These are phyloP conservation scores for Hyalella azteca DNA, from an alignment of 2,888 invertebrate genomes.

Conservation along the genomic window DNA sequence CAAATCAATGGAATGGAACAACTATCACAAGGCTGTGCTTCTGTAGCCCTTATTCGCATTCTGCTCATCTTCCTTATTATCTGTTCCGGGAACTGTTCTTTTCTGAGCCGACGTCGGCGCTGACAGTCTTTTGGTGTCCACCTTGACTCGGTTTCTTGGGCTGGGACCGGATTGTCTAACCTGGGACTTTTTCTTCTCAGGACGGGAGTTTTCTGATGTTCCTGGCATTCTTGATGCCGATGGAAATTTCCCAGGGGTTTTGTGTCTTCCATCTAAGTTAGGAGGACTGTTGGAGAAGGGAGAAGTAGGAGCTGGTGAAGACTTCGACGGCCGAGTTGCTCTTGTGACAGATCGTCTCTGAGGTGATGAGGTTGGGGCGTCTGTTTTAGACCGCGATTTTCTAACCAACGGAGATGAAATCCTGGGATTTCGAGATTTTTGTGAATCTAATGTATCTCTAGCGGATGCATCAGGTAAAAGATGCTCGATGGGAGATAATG, in stretches of 20 bases:
- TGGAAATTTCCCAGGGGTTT: neutral
- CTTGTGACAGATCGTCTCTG: neutral
- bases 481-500: neutral
- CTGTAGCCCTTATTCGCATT: constrained; percentile 6
- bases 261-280: neutral
- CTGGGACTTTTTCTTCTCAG: neutral
- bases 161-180: neutral
- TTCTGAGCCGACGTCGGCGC: neutral
- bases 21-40: constrained; percentile 27
- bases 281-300: neutral
- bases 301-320: neutral
- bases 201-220: neutral
- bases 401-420: neutral
- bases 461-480: neutral
- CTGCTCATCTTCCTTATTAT: neutral
- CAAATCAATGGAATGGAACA: no score
- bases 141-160: neutral
- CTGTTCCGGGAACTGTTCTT: neutral
- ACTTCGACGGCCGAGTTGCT: neutral
- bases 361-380: neutral
- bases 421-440: neutral
- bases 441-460: no score
- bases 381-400: neutral
- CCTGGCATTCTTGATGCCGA: neutral
- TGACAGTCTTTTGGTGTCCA: neutral